phyloP scores from a whole-genome alignment of 2,888 invertebrate genomes.

The Stenotaenia linearis region DNA sequence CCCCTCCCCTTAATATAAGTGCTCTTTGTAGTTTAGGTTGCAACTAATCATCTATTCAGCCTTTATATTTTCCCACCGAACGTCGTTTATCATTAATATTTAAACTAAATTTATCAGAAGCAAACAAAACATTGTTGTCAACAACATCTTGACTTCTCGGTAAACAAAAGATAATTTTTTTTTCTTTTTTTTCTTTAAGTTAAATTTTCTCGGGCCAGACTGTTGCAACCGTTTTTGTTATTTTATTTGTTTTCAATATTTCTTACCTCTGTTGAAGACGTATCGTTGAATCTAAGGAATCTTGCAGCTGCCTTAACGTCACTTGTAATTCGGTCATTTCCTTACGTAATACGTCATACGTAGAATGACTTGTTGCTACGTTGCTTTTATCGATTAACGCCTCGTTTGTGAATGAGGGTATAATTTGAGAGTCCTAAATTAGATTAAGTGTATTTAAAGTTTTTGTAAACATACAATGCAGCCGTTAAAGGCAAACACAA shows the following conservation, averaged over 20 bases:
- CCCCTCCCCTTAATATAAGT: neutral
- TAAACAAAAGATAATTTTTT: no score
- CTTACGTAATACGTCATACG: conserved; percentile 70
- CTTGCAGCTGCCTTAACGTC: conserved; percentile 81
- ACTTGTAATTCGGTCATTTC: conserved; percentile 77
- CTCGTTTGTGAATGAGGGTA: conserved; percentile 73
- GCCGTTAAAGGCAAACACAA: neutral
- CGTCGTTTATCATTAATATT: neutral
- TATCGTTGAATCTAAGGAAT: conserved; percentile 72
- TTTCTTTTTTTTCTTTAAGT: no score
- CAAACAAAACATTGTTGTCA: no score
- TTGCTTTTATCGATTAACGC: conserved; percentile 72
- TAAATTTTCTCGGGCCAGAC: no score
- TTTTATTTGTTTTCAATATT: no score
- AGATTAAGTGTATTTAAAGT: neutral
- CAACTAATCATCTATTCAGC: neutral
- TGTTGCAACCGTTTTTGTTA: no score
- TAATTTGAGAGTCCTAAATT: conserved; percentile 43
- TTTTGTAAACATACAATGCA: neutral
- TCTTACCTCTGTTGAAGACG: conserved; percentile 68
- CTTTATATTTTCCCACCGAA: no score
- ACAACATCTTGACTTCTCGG: no score
- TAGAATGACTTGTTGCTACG: conserved; percentile 62
- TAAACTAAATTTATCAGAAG: neutral
- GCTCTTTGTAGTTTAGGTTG: neutral